A percentile compares a stretch with the other conserved stretches of the same genome.
phyloP scores from a whole-genome alignment of 2,113 vertebrate species.

The Cranoglanis bouderius region DNA sequence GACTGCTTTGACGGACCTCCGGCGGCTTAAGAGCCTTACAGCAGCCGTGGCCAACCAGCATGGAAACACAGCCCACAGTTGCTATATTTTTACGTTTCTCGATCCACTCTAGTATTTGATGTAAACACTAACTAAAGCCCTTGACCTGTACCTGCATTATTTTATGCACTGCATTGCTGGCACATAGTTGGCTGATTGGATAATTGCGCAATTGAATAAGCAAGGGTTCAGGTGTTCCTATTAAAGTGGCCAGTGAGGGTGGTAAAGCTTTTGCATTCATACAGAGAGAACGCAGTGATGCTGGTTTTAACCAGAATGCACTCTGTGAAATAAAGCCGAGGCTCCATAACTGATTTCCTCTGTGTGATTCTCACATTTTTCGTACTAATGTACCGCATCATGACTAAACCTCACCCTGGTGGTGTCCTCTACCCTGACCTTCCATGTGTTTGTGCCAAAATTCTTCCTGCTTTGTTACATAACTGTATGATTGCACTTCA shows the following conservation, averaged over 20 bases:
- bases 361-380: not conserved
- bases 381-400: not conserved
- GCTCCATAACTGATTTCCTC: not conserved
- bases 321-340: not conserved
- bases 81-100: too few relatives aligned
- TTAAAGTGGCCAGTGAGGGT: not conserved
- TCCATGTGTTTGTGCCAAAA: not conserved
- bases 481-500: slow-evolving; percentile 57
- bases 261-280: not conserved
- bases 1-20: too few relatives aligned
- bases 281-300: not conserved
- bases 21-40: too few relatives aligned
- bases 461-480: slow-evolving; percentile 59
- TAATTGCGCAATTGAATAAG: not conserved
- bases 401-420: not conserved
- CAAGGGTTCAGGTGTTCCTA: not conserved
- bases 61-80: too few relatives aligned
- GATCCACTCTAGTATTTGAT: not conserved
- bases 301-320: not conserved
- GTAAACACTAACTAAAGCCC: not conserved
- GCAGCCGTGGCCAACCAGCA: too few relatives aligned
- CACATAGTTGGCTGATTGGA: not conserved
- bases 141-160: not conserved
- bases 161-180: not conserved
- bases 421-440: slow-evolving; percentile 44